Base-by-base conservation (phyloP, 2,113 vertebrate genomes). In the Prunella fulvescens region DNA sequence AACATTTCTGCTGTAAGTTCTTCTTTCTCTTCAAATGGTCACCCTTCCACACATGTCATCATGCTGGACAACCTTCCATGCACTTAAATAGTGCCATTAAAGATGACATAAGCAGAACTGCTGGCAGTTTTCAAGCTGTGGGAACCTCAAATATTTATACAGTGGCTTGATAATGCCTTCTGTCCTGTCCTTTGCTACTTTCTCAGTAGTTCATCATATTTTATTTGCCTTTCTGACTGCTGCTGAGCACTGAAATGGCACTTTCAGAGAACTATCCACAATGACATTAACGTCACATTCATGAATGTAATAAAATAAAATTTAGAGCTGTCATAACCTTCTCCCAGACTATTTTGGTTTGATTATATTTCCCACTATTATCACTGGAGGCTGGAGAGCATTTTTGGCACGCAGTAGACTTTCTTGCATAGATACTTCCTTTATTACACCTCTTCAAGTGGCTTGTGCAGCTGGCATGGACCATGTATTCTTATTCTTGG, bases 271-370 rank as follows among this genome's bases (percentile, higher is more conserved):
- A 53, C n/a, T 85, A 35, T 58, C 90, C 50, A 35, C 37, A 86
- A 9, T 57, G 53, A 76, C 47, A 51, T 7, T 40, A 79, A 31
- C 24, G 72, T 62, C 50, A 80, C 35, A 65, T 73, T 66, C 50
- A 79, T 47, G 26, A 92, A 65, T 35, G 39, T 8, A 50, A 70
- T 80, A 72, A 87, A 81, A 81, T n/a, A 81, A 80, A 92, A 90
- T 77, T 53, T 42, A 73, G n/a, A 79, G 58, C 58, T 90, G 31
- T 60, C 44, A 45, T 45, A 86, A 92, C 18, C 4, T 92, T 82
- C 31, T 82, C 26, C 37, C 37, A 18, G 45, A 80, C 12, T 92
- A 9, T 66, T 66, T 82, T 42, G 50, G 2, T 61, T 90, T 56
- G 73, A 6, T 81, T 73, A 14, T 77, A 66, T 10, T 86, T 70